Base-by-base conservation (phyloP, 2,888 invertebrate genomes). In the Nomada lathburiana region DNA sequence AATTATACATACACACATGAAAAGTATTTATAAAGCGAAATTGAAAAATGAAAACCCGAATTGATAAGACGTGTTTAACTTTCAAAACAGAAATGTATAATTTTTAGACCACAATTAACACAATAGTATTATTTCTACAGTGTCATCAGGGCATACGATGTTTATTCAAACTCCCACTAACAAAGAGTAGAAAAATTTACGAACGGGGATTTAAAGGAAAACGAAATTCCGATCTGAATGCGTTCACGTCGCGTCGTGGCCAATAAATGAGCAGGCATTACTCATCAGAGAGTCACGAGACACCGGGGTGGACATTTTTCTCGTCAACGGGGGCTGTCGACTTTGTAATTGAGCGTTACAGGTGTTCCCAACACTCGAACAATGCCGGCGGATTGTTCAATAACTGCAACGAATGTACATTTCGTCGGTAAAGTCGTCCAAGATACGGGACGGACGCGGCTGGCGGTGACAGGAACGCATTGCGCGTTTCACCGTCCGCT, bases 371-470 rank as follows among this genome's bases (percentile, higher is more conserved):
- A 83, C 87, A 76, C 82, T 86, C 85, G 86, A 83, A 86, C 85
- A 85, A 82, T 83, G 85, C 84, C 78, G 83, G 87, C 80, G 83
- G 89, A 90, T 88, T 88, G 90, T 91, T 91, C 90, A 90, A 91
- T 92, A 92, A 91, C 89, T 89, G 89, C 88, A 91, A 89, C 90
- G 89, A 90, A 92, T 92, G 89, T 89, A 89, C 90, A 88, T 89
- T 90, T 86, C 85, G 88, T 88, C 87, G 85, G 86, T 89, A 90
- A 92, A 92, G 89, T 92, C 90, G 87, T 90, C 87, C 88, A 88
- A 91, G 88, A 90, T 91, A 91, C 83, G 91, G 85, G 88, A 83
- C 52, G 81, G 85, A 86, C 87, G 86, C 90, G 90, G 90, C 89
- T 92, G 92, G 62, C 76, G 84, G 86, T 88, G 91, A 91, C 91